phyloP scores from a whole-genome alignment of 2,113 vertebrate genomes.

The Euleptes europaea region DNA sequence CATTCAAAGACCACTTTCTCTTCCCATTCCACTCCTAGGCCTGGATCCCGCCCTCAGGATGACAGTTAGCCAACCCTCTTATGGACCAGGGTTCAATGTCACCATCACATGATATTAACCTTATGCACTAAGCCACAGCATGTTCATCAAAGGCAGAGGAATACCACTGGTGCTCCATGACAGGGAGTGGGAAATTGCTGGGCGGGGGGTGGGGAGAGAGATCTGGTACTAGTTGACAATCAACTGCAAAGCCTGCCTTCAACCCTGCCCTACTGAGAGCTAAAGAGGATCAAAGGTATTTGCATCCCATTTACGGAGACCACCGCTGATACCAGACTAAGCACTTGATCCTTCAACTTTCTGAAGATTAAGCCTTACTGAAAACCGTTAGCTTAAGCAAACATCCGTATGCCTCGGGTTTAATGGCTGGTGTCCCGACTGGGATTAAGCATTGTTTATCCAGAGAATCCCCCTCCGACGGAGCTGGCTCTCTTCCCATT shows the following conservation, averaged over 20 bases:
- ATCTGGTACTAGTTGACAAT: neutral
- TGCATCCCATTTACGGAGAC: neutral
- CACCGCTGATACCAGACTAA: neutral
- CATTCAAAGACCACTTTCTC: neutral
- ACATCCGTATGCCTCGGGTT: constrained; percentile 23
- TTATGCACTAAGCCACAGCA: neutral
- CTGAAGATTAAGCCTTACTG: constrained; percentile 27
- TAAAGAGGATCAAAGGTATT: constrained; percentile 12
- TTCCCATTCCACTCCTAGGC: neutral
- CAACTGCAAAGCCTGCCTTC: neutral
- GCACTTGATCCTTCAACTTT: constrained; percentile 39
- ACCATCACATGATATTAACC: too few relatives aligned
- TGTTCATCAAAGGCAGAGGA: neutral
- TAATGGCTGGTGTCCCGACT: constrained; percentile 47
- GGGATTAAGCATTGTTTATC: constrained; percentile 39
- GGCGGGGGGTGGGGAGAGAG: too few relatives aligned
- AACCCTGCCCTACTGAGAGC: neutral
- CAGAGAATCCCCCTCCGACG: constrained; percentile 42
- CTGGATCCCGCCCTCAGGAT: neutral
- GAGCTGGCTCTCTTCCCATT: constrained; percentile 28
- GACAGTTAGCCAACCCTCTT: neutral
- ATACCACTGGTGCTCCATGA: neutral
- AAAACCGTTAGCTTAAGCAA: constrained; percentile 34
- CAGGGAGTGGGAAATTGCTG: neutral
- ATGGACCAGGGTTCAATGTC: neutral